A percentile compares a stretch with the other conserved stretches of the same genome.
These are phyloP conservation scores for Thymallus thymallus DNA, from an alignment of 2,113 vertebrate species.

Conservation along the genomic window DNA sequence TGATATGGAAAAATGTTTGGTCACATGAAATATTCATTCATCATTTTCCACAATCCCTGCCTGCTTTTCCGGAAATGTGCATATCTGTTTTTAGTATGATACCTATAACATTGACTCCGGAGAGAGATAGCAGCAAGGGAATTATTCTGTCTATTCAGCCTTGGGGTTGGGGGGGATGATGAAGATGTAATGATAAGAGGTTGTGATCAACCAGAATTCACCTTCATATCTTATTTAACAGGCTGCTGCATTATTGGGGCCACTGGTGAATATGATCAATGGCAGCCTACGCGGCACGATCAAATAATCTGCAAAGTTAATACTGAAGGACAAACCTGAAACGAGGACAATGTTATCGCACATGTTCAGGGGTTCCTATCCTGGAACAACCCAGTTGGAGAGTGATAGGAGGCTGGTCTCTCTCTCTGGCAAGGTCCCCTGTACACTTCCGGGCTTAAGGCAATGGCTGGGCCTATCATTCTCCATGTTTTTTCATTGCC, in stretches of 20 bases:
- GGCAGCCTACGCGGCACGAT: conserved; percentile 32
- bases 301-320: conserved; percentile 66
- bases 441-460: conserved; percentile 23
- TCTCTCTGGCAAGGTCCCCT: conserved; percentile 12
- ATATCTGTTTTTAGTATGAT: conserved; percentile 34
- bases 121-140: conserved; percentile 19
- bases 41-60: conserved; percentile 7
- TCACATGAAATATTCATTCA: conserved; percentile 69
- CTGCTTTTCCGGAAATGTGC: conserved; percentile 38
- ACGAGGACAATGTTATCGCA: conserved; percentile 66
- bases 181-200: conserved; percentile 39
- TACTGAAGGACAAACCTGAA: conserved; percentile 65
- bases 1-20: conserved; percentile 60
- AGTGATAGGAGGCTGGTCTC: conserved; percentile 17
- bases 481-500: conserved; percentile 7
- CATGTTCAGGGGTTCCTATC: conserved; percentile 46
- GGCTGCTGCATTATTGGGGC: conserved; percentile 45
- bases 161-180: conserved; percentile 7
- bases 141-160: conserved; percentile 29
- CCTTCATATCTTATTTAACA: conserved; percentile 64
- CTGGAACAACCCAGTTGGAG: conserved; percentile 33
- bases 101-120: conserved; percentile 23
- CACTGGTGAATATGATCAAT: conserved; percentile 61
- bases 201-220: conserved; percentile 44
- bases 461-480: conserved; percentile 12